Percentiles rank a stretch among this genome's conserved stretches.
Evolutionary conservation across 2,888 invertebrate species (phyloP).

Genomic region (Listrodromus nycthemerus): DNA sequence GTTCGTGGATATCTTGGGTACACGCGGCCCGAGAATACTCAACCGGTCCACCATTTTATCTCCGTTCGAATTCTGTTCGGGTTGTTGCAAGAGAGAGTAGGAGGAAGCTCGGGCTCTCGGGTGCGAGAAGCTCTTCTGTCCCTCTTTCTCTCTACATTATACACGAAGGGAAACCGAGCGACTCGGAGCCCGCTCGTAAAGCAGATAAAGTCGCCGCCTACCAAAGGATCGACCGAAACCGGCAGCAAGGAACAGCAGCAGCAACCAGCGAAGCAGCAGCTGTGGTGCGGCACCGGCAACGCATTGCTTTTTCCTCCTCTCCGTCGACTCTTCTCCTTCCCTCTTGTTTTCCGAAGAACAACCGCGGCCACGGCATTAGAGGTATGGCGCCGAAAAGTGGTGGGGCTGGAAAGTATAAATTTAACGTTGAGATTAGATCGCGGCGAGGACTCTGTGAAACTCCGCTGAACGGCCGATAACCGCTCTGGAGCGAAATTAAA

Average conservation of each 20-base stretch:
- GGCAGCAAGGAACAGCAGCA: conserved; percentile 70
- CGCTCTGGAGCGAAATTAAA: background rate
- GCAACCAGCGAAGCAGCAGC: conserved; percentile 78
- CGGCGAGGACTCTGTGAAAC: conserved; percentile 60
- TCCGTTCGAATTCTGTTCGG: conserved; percentile 66
- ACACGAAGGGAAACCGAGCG: conserved; percentile 72
- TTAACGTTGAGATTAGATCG: conserved; percentile 80
- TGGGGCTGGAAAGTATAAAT: conserved; percentile 81
- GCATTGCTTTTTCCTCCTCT: conserved; percentile 20
- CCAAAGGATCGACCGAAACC: conserved; percentile 82
- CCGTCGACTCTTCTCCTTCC: background rate
- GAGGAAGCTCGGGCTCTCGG: conserved; percentile 41
- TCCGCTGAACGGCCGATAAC: background rate
- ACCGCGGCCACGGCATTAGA: conserved; percentile 73
- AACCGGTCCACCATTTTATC: conserved; percentile 78
- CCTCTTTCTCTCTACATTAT: conserved; percentile 73
- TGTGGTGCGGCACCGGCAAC: conserved; percentile 53
- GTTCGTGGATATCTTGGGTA: background rate
- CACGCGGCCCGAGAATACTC: conserved; percentile 39
- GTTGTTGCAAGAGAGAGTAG: conserved; percentile 59
- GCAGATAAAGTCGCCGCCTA: conserved; percentile 84
- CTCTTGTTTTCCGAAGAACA: conserved; percentile 18
- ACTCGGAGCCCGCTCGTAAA: conserved; percentile 82
- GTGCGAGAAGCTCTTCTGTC: conserved; percentile 56
- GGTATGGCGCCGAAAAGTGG: conserved; percentile 80